Evolutionary conservation across 2,113 vertebrate genomes (phyloP).

Genomic region (Mirza zaza): DNA sequence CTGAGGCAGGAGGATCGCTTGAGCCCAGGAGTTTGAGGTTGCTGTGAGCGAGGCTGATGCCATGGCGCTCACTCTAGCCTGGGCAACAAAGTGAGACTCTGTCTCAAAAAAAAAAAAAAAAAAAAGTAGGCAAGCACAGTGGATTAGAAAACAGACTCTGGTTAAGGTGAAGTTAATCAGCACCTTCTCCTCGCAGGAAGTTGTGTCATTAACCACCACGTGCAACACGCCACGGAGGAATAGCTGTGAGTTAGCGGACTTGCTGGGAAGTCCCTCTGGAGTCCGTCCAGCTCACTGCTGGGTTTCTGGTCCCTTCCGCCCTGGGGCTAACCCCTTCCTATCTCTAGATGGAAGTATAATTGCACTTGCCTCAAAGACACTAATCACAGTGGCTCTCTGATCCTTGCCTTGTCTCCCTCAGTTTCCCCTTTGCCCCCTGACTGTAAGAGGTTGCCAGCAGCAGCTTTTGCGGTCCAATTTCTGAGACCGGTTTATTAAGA

Average conservation of each 20-base stretch:
- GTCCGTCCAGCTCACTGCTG: neutral
- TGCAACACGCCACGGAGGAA: neutral
- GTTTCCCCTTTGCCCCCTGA: neutral
- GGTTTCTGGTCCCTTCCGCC: neutral
- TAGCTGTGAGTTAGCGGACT: neutral
- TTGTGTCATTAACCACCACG: neutral
- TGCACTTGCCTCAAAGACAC: neutral
- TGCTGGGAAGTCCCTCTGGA: neutral
- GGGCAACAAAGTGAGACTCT: too few species aligned
- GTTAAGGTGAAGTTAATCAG: neutral
- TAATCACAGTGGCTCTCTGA: neutral
- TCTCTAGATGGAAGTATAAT: neutral
- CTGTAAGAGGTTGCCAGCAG: conserved; percentile 11
- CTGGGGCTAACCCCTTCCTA: neutral
- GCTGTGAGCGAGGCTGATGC: too few species aligned
- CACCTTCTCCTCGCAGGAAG: neutral
- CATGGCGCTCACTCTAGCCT: too few species aligned
- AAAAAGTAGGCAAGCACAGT: neutral
- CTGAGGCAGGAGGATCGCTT: too few species aligned
- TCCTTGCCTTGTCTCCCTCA: neutral
- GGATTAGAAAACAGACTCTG: neutral
- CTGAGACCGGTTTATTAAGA: conserved; percentile 48
- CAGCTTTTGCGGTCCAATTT: neutral
- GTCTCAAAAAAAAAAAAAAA: too few species aligned
- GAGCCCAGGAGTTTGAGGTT: too few species aligned